Percentiles rank a stretch among this genome's conserved stretches.
Conservation (phyloP, 2,888 invertebrate genomes). For the Lasioglossum figueresi region DNA sequence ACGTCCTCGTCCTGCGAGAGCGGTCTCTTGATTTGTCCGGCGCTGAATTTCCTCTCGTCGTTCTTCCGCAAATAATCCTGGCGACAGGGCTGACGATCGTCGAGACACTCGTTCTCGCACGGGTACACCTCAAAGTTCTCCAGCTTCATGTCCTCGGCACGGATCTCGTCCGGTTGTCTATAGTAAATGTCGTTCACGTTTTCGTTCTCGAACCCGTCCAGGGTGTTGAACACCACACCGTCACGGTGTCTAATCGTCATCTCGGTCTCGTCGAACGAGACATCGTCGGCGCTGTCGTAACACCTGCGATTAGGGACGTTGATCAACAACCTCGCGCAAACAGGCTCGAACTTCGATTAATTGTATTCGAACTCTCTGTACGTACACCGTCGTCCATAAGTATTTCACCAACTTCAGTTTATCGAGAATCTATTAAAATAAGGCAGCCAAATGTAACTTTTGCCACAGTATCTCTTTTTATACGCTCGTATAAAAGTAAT, state of each 20-base stretch:
- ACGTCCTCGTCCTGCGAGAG: slow-evolving; percentile 80
- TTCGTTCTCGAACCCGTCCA: slow-evolving; percentile 79
- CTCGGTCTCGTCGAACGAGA: slow-evolving; percentile 71
- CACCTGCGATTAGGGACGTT: slow-evolving; percentile 56
- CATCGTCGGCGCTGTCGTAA: slow-evolving; percentile 72
- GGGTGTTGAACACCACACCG: slow-evolving; percentile 80
- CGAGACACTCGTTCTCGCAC: slow-evolving; percentile 47
- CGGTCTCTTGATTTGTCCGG: slow-evolving; percentile 79
- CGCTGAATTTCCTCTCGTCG: slow-evolving; percentile 80
- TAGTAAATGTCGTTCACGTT: slow-evolving; percentile 58
- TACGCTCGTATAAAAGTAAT: too few species aligned
- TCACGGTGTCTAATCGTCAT: slow-evolving; percentile 64
- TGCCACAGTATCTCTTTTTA: too few species aligned
- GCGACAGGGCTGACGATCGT: slow-evolving; percentile 43
- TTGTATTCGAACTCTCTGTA: too few species aligned
- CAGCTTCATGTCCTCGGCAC: slow-evolving; percentile 68
- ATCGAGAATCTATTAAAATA: too few species aligned
- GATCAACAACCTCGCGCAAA: too few species aligned
- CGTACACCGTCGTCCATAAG: too few species aligned
- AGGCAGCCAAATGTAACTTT: too few species aligned
- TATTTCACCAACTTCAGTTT: too few species aligned
- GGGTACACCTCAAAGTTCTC: slow-evolving; percentile 59
- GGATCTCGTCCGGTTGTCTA: slow-evolving; percentile 53
- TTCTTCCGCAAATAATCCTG: slow-evolving; percentile 75
- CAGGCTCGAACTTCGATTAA: too few species aligned